These are phyloP conservation scores for Tortrix viridana DNA, from an alignment of 2,888 invertebrate genomes.

Conservation along the genomic window DNA sequence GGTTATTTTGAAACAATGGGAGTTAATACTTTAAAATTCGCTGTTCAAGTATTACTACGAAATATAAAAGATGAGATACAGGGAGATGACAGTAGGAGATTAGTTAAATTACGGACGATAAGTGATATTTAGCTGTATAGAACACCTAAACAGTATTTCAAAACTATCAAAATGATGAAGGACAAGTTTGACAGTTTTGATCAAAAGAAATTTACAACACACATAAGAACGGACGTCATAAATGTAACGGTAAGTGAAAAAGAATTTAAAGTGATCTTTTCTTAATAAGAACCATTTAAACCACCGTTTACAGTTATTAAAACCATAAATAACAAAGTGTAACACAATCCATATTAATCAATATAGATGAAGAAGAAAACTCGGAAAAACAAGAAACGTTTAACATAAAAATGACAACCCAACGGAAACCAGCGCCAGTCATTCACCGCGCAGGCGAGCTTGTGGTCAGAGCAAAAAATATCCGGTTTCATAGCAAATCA, in stretches of 20 bases:
- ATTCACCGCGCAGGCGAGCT: slow-evolving; percentile 41
- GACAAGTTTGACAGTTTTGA: no score
- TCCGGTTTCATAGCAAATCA: slow-evolving; percentile 60
- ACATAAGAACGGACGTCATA: no score
- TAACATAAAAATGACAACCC: slow-evolving; percentile 30
- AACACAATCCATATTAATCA: slow-evolving; percentile 16
- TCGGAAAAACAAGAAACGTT: slow-evolving; percentile 28
- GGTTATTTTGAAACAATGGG: slow-evolving; percentile 51
- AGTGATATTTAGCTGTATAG: no score
- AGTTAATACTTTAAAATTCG: not conserved
- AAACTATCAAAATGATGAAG: no score
- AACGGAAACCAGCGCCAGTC: slow-evolving; percentile 27
- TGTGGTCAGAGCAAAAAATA: slow-evolving; percentile 64
- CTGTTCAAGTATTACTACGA: no score
- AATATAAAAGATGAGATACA: no score
- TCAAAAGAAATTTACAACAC: no score
- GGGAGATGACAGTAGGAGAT: no score
- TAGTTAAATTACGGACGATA: no score
- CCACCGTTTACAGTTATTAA: not conserved
- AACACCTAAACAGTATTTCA: no score
- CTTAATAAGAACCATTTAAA: not conserved
- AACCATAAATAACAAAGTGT: slow-evolving; percentile 2
- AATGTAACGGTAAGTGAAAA: no score
- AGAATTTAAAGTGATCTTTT: no score
- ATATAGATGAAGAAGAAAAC: slow-evolving; percentile 19